These are phyloP conservation scores for Oegoconia quadripuncta DNA, from an alignment of 2,888 invertebrate species.

Conservation along the genomic window DNA sequence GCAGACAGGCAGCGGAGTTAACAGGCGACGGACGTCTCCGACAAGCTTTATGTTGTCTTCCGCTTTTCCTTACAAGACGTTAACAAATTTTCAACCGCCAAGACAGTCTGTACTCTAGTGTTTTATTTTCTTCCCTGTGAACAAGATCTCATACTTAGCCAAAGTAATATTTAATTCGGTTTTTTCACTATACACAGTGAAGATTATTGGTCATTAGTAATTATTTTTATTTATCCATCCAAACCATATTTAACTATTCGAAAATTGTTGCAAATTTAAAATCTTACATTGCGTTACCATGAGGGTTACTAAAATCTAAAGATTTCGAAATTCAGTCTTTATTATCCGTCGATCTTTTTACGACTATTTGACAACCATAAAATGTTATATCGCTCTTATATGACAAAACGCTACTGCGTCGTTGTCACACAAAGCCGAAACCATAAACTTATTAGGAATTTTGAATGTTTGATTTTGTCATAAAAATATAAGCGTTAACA, in stretches of 20 bases:
- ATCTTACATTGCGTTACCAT: too few relatives aligned
- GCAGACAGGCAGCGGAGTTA: constrained; percentile 26
- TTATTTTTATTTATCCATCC: too few relatives aligned
- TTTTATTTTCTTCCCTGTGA: too few relatives aligned
- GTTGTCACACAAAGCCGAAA: constrained; percentile 12
- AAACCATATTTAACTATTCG: too few relatives aligned
- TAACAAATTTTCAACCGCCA: constrained; percentile 20
- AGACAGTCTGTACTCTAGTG: constrained; percentile 12
- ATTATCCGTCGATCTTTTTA: constrained; percentile 44
- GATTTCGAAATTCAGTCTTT: constrained; percentile 33
- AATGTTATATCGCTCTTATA: constrained; percentile 41
- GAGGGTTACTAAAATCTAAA: too few relatives aligned
- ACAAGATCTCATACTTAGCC: too few relatives aligned
- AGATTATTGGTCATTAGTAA: too few relatives aligned
- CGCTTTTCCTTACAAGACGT: constrained; percentile 23
- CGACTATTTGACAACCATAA: constrained; percentile 47
- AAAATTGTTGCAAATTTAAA: too few relatives aligned
- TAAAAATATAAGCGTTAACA: constrained; percentile 8
- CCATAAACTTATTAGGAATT: constrained; percentile 13
- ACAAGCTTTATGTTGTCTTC: constrained; percentile 21
- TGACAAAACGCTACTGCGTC: constrained; percentile 20
- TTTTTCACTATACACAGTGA: too few relatives aligned
- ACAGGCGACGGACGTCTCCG: constrained; percentile 37
- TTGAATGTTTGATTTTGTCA: constrained; percentile 11
- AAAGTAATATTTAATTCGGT: too few relatives aligned